Conservation (phyloP, 1,140 invertebrate genomes). For the Microplitis demolitor region DNA sequence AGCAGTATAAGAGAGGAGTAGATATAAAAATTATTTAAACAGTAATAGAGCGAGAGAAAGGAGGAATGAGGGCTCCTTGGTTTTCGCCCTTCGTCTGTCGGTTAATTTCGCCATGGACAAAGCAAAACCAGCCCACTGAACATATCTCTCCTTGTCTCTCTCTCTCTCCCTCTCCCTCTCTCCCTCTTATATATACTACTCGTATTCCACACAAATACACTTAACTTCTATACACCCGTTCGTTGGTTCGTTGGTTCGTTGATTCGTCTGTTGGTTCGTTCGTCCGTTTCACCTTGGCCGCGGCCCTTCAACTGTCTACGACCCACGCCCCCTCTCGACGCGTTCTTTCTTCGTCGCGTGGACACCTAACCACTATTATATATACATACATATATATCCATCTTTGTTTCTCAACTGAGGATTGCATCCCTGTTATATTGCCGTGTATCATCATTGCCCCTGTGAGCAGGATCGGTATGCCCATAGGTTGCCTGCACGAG, state of each 20-base stretch:
- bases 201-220: too few species aligned
- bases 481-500: too few species aligned
- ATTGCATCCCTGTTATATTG: too few species aligned
- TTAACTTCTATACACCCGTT: conserved; percentile 7
- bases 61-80: neutral
- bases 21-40: too few species aligned
- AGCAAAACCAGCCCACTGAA: conserved; percentile 20
- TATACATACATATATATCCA: too few species aligned
- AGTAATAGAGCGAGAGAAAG: neutral
- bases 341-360: conserved; percentile 16
- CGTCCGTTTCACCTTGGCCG: conserved; percentile 52
- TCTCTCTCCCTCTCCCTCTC: too few species aligned
- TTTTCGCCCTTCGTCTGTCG: conserved; percentile 8
- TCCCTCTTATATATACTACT: too few species aligned
- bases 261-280: too few species aligned
- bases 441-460: neutral
- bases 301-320: conserved; percentile 58
- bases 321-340: conserved; percentile 45
- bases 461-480: too few species aligned
- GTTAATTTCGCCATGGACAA: neutral
- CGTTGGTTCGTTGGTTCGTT: conserved; percentile 23
- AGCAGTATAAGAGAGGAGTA: too few species aligned
- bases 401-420: too few species aligned
- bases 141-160: conserved; percentile 33
- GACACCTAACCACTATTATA: neutral